phyloP scores from a whole-genome alignment of 2,113 vertebrate species.

The Bos taurus region DNA sequence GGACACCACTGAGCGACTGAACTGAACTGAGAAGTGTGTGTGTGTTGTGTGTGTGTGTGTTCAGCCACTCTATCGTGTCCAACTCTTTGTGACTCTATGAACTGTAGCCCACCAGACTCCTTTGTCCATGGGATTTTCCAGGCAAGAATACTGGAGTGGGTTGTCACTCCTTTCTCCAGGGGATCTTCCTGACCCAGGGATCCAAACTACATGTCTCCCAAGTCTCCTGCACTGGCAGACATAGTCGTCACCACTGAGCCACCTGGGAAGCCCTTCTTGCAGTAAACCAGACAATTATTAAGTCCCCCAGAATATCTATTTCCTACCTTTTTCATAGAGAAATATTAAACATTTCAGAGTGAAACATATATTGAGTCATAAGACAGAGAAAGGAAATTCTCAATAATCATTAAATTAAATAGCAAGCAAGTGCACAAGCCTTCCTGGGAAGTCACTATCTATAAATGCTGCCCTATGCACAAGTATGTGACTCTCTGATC shows the following conservation, averaged over 20 bases:
- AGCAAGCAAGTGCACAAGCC: neutral
- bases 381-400: neutral
- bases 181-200: neutral
- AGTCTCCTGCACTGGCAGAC: neutral
- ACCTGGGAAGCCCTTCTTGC: neutral
- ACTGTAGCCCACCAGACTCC: neutral
- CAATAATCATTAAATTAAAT: neutral
- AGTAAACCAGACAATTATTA: neutral
- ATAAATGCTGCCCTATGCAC: neutral
- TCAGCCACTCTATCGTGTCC: rapidly evolving
- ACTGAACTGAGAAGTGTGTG: neutral
- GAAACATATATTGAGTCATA: neutral
- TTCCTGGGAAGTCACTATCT: neutral
- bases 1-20: no score
- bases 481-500: neutral
- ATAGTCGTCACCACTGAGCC: neutral
- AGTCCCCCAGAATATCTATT: neutral
- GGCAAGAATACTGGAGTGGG: neutral
- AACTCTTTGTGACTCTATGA: neutral
- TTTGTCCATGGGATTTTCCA: neutral
- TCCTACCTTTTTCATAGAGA: neutral
- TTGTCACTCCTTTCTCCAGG: neutral
- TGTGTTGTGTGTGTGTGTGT: neutral
- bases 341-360: neutral
- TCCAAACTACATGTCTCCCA: neutral